Evolutionary conservation across 1,140 invertebrate species (phyloP).

Genomic region (Hylaeus anthracinus): DNA sequence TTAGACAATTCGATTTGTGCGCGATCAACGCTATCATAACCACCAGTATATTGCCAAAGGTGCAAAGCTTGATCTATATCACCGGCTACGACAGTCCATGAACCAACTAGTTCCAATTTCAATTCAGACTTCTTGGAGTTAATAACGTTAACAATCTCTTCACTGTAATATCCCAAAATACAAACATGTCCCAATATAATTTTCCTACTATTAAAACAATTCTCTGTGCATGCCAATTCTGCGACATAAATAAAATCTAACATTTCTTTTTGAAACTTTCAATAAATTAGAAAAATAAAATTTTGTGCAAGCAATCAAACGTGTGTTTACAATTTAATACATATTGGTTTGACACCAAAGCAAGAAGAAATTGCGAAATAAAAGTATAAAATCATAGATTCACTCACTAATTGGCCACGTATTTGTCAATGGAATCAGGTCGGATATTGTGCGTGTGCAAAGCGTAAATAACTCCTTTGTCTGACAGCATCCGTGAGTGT

Average conservation of each 20-base stretch:
- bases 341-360: too few relatives aligned
- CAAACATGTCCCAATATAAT: slow-evolving; percentile 30
- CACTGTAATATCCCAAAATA: slow-evolving; percentile 82
- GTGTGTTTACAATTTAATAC: not conserved
- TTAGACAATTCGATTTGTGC: slow-evolving; percentile 87
- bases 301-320: slow-evolving; percentile 14
- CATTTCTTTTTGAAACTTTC: slow-evolving; percentile 20
- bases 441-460: slow-evolving; percentile 96
- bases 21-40: slow-evolving; percentile 93
- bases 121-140: slow-evolving; percentile 87
- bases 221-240: slow-evolving; percentile 15
- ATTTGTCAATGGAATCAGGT: slow-evolving; percentile 91
- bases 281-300: not conserved
- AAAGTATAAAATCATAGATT: slow-evolving; percentile 18
- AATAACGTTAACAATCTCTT: slow-evolving; percentile 89
- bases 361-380: not conserved
- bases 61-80: slow-evolving; percentile 98
- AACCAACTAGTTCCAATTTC: slow-evolving; percentile 89
- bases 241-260: slow-evolving; percentile 26
- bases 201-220: slow-evolving; percentile 31
- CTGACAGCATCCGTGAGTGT: slow-evolving; percentile 96
- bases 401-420: slow-evolving; percentile 95
- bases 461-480: slow-evolving; percentile 96
- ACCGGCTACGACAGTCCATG: slow-evolving; percentile 96
- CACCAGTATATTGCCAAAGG: slow-evolving; percentile 96